These are phyloP conservation scores for Idaea biselata DNA, from an alignment of 2,888 invertebrate species.

Conservation along the genomic window DNA sequence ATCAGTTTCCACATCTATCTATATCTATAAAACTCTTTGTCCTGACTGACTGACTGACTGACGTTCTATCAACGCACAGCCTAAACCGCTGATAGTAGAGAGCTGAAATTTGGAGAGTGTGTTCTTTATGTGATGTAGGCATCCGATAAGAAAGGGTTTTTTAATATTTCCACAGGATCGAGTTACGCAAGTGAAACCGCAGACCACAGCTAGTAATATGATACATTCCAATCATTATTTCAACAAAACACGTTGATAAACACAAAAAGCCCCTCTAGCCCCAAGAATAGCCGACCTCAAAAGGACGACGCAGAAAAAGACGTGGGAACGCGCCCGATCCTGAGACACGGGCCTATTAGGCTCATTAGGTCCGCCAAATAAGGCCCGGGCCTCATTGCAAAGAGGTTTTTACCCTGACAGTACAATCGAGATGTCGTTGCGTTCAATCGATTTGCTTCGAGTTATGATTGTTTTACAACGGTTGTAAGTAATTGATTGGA, in stretches of 20 bases:
- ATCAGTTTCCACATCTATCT: neutral
- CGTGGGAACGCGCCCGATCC: constrained; percentile 55
- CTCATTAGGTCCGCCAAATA: constrained; percentile 65
- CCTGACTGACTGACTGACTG: too few species aligned
- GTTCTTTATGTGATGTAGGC: too few species aligned
- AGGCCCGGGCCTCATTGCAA: constrained; percentile 36
- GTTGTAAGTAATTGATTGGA: constrained; percentile 16
- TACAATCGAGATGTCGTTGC: constrained; percentile 27
- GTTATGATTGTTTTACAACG: constrained; percentile 8
- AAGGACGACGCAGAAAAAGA: constrained; percentile 3
- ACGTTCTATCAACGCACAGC: too few species aligned
- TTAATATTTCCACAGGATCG: too few species aligned
- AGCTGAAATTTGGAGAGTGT: too few species aligned
- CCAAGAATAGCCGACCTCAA: constrained; percentile 1
- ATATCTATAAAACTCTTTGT: too few species aligned
- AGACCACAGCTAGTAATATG: too few species aligned
- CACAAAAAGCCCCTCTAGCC: neutral
- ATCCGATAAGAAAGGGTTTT: too few species aligned
- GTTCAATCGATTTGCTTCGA: constrained; percentile 15
- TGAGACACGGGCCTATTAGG: constrained; percentile 42
- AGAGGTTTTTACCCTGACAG: constrained; percentile 41
- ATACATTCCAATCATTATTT: neutral
- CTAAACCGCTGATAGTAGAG: too few species aligned
- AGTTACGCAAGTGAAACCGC: too few species aligned
- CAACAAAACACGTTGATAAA: neutral